A percentile compares a stretch with the other conserved stretches of the same genome.
Conservation (phyloP, 2,113 vertebrate species). For the Chroicocephalus ridibundus region DNA sequence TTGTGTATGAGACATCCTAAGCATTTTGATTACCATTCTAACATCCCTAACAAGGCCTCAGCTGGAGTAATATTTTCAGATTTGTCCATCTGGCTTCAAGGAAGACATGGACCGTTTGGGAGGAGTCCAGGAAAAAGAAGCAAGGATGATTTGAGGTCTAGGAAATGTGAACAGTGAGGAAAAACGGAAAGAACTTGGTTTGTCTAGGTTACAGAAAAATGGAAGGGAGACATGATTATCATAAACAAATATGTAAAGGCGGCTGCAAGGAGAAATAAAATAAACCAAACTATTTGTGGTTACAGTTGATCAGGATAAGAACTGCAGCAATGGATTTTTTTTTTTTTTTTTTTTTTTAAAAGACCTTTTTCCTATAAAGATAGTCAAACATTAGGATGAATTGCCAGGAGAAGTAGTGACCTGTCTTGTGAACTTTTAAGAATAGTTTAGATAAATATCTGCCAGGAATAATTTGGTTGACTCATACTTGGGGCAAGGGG, state of each 20-base stretch:
- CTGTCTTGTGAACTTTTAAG: background rate
- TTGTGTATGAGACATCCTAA: background rate
- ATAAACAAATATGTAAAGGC: background rate
- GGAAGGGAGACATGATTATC: background rate
- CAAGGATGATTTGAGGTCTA: background rate
- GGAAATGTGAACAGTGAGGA: background rate
- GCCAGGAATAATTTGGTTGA: background rate
- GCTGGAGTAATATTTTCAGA: background rate
- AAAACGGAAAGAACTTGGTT: background rate
- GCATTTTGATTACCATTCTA: background rate
- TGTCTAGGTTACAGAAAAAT: background rate
- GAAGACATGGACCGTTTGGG: background rate
- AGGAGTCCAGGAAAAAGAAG: background rate
- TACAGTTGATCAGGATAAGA: background rate
- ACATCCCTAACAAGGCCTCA: background rate
- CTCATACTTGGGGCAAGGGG: background rate
- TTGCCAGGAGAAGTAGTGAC: background rate
- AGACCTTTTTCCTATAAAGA: background rate
- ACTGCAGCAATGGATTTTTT: background rate
- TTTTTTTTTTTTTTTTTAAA: background rate
- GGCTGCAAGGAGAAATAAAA: background rate
- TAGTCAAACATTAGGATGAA: background rate
- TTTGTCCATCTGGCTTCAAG: background rate
- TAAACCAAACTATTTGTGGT: background rate
- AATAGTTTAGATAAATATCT: background rate